Evolutionary conservation across 2,113 vertebrate species (phyloP).

Genomic region (Ochotona curzoniae): DNA sequence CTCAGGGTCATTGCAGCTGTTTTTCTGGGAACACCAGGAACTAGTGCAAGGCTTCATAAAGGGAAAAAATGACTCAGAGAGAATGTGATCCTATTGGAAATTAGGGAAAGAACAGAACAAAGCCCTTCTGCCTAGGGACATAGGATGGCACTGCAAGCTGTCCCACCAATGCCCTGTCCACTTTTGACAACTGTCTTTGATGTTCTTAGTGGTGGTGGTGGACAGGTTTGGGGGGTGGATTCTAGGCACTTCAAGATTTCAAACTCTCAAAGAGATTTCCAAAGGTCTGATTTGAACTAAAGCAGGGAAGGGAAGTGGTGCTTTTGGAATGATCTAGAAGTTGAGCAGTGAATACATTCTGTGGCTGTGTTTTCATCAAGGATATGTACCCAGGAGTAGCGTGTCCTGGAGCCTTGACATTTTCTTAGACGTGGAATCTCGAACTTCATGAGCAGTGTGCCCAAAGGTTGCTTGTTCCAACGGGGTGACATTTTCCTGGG

Average conservation of each 20-base stretch:
- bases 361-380: not conserved
- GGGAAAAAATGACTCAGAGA: not conserved
- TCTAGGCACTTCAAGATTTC: not conserved
- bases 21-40: not conserved
- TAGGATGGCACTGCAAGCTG: not conserved
- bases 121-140: not conserved
- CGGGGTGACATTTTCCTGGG: not conserved
- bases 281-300: not conserved
- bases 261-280: not conserved
- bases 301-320: not conserved
- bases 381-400: accelerated
- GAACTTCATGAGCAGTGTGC: accelerated
- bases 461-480: accelerated
- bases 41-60: not conserved
- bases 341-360: not conserved
- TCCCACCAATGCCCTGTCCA: not conserved
- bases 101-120: not conserved
- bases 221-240: not conserved
- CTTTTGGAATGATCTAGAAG: not conserved
- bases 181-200: not conserved
- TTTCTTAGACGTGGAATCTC: not conserved
- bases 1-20: not conserved
- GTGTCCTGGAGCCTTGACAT: not conserved
- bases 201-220: not conserved
- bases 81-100: not conserved